These are phyloP conservation scores for Ctenodactylus gundi DNA, from an alignment of 2,113 vertebrate genomes.

Conservation along the genomic window DNA sequence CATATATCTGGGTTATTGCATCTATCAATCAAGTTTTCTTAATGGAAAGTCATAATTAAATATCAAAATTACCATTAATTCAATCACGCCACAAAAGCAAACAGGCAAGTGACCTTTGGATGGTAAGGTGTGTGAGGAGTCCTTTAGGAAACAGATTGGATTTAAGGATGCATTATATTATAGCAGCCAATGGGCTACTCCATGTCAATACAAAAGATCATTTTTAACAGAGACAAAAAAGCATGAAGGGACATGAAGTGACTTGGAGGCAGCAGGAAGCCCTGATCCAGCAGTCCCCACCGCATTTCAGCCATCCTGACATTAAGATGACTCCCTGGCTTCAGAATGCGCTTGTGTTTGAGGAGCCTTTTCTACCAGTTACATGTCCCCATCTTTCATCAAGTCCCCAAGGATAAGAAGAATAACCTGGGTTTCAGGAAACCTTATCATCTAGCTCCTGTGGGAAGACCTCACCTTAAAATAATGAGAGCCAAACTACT, in stretches of 20 bases:
- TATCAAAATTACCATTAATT: neutral
- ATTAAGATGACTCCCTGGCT: neutral
- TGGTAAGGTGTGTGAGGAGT: neutral
- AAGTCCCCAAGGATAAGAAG: neutral
- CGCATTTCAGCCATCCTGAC: neutral
- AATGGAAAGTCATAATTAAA: slow-evolving; percentile 29
- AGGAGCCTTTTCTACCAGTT: neutral
- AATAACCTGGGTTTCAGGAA: neutral
- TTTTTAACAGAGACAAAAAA: neutral
- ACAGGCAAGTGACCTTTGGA: neutral
- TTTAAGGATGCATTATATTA: neutral
- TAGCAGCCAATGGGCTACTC: neutral
- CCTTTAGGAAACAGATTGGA: neutral
- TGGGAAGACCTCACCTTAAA: neutral
- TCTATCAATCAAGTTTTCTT: slow-evolving; percentile 4
- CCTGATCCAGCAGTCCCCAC: neutral
- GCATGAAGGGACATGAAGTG: neutral
- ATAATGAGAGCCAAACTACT: neutral
- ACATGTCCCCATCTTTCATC: neutral
- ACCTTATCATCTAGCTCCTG: neutral
- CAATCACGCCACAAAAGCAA: neutral
- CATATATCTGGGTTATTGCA: neutral
- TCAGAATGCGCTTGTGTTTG: neutral
- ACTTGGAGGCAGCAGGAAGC: neutral
- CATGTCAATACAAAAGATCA: neutral